These are phyloP conservation scores for Petrophora chlorosata DNA, from an alignment of 2,888 invertebrate species.

Conservation along the genomic window DNA sequence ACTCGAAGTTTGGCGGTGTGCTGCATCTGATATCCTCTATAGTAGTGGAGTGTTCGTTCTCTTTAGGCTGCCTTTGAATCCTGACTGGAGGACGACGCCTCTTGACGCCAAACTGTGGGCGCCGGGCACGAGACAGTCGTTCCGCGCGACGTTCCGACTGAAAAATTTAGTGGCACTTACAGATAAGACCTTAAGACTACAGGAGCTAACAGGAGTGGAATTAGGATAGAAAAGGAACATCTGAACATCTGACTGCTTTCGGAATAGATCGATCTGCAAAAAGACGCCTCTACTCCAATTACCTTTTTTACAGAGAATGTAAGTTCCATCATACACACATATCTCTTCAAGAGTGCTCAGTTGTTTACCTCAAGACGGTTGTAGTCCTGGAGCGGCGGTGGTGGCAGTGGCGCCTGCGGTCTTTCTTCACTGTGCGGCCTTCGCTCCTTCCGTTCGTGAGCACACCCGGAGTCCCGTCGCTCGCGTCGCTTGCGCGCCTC, in stretches of 20 bases:
- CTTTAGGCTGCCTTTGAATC: constrained; percentile 64
- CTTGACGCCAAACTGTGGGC: constrained; percentile 71
- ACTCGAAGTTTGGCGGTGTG: constrained; percentile 71
- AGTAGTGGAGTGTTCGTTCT: constrained; percentile 62
- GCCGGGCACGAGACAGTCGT: constrained; percentile 71
- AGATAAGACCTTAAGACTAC: too few species aligned
- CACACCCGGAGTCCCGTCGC: constrained; percentile 82
- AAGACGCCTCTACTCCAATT: too few species aligned
- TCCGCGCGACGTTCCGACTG: constrained; percentile 78
- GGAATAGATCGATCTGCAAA: too few species aligned
- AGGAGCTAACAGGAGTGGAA: too few species aligned
- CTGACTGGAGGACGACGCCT: constrained; percentile 64
- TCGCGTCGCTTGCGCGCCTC: constrained; percentile 85
- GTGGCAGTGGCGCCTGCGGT: constrained; percentile 70
- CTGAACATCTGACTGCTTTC: too few species aligned
- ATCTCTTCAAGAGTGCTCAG: too few species aligned
- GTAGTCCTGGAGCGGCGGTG: constrained; percentile 74
- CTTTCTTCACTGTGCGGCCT: constrained; percentile 78
- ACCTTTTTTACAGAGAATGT: too few species aligned
- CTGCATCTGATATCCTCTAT: constrained; percentile 62
- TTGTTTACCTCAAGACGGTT: constrained; percentile 70
- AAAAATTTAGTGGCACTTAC: too few species aligned
- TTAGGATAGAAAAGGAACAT: too few species aligned
- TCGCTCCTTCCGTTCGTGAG: constrained; percentile 77
- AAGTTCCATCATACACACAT: too few species aligned